A percentile compares a stretch with the other conserved stretches of the same genome.
Evolutionary conservation across 2,113 vertebrate genomes (phyloP).

Genomic region (Pelodiscus sinensis): DNA sequence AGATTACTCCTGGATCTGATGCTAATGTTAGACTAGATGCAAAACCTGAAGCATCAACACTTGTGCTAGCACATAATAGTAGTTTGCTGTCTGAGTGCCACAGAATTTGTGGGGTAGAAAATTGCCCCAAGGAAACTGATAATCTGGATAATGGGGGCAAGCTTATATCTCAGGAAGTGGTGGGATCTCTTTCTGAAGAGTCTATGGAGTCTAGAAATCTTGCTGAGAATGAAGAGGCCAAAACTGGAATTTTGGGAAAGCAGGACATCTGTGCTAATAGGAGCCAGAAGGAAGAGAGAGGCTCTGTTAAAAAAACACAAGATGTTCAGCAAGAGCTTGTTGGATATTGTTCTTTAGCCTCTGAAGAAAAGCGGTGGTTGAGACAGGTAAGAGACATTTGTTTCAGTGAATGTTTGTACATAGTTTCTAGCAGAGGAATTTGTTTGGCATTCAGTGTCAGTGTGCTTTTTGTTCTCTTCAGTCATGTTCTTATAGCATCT

Average conservation of each 20-base stretch:
- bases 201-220: constrained; percentile 2
- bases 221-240: constrained; percentile 8
- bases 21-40: constrained; percentile 33
- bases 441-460: neutral
- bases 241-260: constrained; percentile 32
- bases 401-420: neutral
- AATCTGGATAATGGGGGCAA: neutral
- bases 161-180: constrained; percentile 14
- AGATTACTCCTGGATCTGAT: constrained; percentile 42
- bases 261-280: constrained; percentile 1
- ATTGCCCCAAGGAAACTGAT: constrained; percentile 14
- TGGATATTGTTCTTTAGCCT: neutral
- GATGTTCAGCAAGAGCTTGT: constrained; percentile 21
- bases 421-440: neutral
- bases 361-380: neutral
- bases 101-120: neutral
- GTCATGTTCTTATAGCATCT: neutral
- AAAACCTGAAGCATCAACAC: neutral
- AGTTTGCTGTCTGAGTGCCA: constrained; percentile 14
- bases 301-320: neutral
- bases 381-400: constrained; percentile 72
- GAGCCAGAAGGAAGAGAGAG: neutral
- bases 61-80: constrained; percentile 7
- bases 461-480: neutral
- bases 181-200: constrained; percentile 26